These are phyloP conservation scores for Semaprochilodus insignis DNA, from an alignment of 2,797 vertebrate species.

Conservation along the genomic window DNA sequence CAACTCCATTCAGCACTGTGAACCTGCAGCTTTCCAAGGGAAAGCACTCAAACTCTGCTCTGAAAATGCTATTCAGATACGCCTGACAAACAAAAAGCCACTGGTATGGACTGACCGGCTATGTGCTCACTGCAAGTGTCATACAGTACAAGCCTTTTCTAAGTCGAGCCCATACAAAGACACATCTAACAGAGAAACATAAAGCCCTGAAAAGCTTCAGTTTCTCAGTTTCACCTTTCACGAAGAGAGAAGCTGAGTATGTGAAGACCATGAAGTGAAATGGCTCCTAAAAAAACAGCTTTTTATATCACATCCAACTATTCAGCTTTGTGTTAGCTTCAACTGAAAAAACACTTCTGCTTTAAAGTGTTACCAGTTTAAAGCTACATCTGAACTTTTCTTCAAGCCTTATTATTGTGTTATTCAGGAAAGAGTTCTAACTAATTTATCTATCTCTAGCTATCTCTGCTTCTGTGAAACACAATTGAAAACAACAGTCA, in stretches of 20 bases:
- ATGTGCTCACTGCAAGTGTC: not conserved
- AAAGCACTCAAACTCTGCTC: not conserved
- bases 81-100: not conserved
- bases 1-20: not conserved
- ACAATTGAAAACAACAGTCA: too few relatives aligned
- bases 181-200: not conserved
- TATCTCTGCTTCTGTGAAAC: too few relatives aligned
- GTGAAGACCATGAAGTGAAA: not conserved
- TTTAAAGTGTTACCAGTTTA: too few relatives aligned
- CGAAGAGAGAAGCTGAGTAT: not conserved
- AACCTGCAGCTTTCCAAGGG: not conserved
- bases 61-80: not conserved
- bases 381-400: too few relatives aligned
- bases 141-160: not conserved
- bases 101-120: not conserved
- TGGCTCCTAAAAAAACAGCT: not conserved
- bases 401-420: too few relatives aligned
- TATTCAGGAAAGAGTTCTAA: too few relatives aligned
- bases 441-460: too few relatives aligned
- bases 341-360: too few relatives aligned
- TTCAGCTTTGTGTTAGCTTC: not conserved
- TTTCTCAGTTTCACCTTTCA: not conserved
- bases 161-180: not conserved
- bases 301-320: not conserved
- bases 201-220: not conserved